Evolutionary conservation across 1,140 invertebrate species (phyloP).

Genomic region (Holcopasites calliopsidis): DNA sequence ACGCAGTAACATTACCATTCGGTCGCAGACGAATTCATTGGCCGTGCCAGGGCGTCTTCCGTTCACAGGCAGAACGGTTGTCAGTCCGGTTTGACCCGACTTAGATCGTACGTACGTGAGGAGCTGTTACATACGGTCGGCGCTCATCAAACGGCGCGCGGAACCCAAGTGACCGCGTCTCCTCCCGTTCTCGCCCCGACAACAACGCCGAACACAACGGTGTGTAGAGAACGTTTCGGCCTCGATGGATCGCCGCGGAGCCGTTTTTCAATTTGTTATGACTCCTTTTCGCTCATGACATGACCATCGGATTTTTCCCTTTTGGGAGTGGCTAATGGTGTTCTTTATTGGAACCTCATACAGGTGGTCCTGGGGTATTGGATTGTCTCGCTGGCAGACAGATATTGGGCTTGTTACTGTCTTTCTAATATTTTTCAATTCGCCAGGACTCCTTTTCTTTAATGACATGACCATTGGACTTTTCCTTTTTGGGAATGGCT

Average conservation of each 20-base stretch:
- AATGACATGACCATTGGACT: too few relatives aligned
- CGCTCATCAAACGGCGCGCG: slow-evolving; percentile 54
- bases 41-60: slow-evolving; percentile 71
- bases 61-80: slow-evolving; percentile 74
- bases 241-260: too few relatives aligned
- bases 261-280: slow-evolving; percentile 22
- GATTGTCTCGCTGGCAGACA: too few relatives aligned
- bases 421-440: too few relatives aligned
- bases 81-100: slow-evolving; percentile 65
- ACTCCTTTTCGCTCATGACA: neutral
- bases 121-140: slow-evolving; percentile 58
- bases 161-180: neutral
- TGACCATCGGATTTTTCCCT: too few relatives aligned
- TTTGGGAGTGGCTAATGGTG: too few relatives aligned
- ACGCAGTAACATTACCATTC: slow-evolving; percentile 74
- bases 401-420: too few relatives aligned
- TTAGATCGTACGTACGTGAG: slow-evolving; percentile 63
- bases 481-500: too few relatives aligned
- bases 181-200: neutral
- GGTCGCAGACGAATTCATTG: slow-evolving; percentile 75
- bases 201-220: neutral
- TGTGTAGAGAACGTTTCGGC: neutral
- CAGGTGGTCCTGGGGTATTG: too few relatives aligned
- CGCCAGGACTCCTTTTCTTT: too few relatives aligned
- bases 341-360: too few relatives aligned